Percentiles rank a stretch among this genome's conserved stretches.
Evolutionary conservation across 2,113 vertebrate species (phyloP).

Genomic region (Podilymbus podiceps): DNA sequence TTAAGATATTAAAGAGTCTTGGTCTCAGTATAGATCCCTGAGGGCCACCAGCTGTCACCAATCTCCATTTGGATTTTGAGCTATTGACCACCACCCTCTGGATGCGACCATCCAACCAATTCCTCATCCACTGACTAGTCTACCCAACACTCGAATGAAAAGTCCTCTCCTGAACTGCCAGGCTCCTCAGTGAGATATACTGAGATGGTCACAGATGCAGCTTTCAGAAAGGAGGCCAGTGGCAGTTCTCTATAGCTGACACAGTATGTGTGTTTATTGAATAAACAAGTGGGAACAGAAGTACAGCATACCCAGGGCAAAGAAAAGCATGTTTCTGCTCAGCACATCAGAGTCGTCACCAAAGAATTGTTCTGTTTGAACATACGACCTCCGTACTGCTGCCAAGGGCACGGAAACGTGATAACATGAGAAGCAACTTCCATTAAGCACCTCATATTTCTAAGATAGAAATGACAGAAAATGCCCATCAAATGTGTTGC

Average conservation of each 20-base stretch:
- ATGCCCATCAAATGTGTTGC: background rate
- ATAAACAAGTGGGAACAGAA: constrained; percentile 57
- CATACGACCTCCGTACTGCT: constrained; percentile 44
- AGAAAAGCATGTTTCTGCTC: constrained; percentile 63
- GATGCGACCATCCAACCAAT: no score
- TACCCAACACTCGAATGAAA: background rate
- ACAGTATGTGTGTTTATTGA: constrained; percentile 57
- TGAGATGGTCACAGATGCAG: background rate
- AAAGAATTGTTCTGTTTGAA: constrained; percentile 61
- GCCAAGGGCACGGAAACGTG: constrained; percentile 43
- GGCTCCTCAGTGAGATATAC: background rate
- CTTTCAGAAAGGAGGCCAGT: background rate
- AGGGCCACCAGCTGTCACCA: no score
- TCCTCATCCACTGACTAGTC: no score
- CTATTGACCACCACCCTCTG: no score
- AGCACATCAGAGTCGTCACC: constrained; percentile 59
- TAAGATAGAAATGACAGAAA: constrained; percentile 18
- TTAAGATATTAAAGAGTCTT: no score
- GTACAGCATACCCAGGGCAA: constrained; percentile 52
- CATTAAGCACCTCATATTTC: constrained; percentile 47
- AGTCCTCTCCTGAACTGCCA: background rate
- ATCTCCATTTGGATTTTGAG: no score
- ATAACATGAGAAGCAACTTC: constrained; percentile 40
- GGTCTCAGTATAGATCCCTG: no score
- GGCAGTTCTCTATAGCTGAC: background rate